These are phyloP conservation scores for Carterocephalus palaemon DNA, from an alignment of 2,888 invertebrate genomes.

Conservation along the genomic window DNA sequence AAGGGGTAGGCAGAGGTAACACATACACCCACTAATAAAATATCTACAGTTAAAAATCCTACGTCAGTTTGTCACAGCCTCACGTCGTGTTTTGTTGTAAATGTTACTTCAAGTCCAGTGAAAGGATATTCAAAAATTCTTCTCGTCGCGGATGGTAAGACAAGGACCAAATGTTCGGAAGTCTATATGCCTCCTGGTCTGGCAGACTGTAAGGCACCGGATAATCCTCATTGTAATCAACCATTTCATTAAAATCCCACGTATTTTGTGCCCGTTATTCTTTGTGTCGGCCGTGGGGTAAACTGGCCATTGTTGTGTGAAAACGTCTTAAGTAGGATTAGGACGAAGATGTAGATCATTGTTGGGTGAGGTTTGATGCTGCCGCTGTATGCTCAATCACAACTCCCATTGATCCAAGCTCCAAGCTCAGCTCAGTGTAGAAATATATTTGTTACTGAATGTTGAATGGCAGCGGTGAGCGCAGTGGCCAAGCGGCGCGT, in stretches of 20 bases:
- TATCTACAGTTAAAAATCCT: too few species aligned
- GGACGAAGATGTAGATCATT: constrained; percentile 26
- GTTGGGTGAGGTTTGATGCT: constrained; percentile 27
- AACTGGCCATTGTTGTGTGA: constrained; percentile 54
- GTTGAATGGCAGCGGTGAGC: background rate
- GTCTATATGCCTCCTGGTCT: constrained; percentile 29
- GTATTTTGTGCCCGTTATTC: constrained; percentile 40
- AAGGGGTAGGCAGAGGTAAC: too few species aligned
- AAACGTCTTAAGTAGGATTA: constrained; percentile 55
- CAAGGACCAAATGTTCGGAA: constrained; percentile 2
- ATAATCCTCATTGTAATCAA: constrained; percentile 50
- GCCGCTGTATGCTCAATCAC: constrained; percentile 24
- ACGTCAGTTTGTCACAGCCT: too few species aligned
- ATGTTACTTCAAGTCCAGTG: too few species aligned
- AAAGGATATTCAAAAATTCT: too few species aligned
- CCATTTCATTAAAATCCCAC: constrained; percentile 56
- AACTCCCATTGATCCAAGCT: too few species aligned
- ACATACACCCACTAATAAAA: too few species aligned
- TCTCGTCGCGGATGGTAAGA: background rate
- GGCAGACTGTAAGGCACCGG: constrained; percentile 62
- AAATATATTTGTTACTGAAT: background rate
- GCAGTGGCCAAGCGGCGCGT: too few species aligned
- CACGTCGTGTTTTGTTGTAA: too few species aligned
- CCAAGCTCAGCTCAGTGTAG: background rate
- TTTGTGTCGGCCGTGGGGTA: constrained; percentile 57